Percentiles rank a stretch among this genome's conserved stretches.
phyloP scores from a whole-genome alignment of 2,888 invertebrate species.

The Chalcosyrphus nemorum region DNA sequence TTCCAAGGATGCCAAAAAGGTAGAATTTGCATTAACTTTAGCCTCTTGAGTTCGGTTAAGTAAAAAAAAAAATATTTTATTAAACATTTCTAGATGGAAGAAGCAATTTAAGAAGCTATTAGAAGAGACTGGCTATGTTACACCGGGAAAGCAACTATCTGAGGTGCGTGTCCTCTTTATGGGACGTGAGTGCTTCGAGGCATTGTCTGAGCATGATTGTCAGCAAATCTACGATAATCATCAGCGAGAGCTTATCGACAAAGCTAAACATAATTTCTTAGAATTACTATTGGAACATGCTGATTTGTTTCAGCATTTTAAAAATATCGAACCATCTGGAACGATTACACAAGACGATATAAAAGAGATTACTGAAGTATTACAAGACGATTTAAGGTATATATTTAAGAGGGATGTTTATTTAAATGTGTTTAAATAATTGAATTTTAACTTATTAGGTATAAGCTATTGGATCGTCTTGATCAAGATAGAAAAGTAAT shows the following conservation, averaged over 20 bases:
- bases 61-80: no score
- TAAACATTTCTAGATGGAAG: conserved; percentile 88
- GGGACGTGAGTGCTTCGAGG: conserved; percentile 97
- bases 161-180: conserved; percentile 95
- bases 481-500: conserved; percentile 97
- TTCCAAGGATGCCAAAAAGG: conserved; percentile 84
- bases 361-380: conserved; percentile 94
- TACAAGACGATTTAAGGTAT: conserved; percentile 96
- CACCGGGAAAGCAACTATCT: conserved; percentile 95
- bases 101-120: conserved; percentile 96
- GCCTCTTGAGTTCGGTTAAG: background rate
- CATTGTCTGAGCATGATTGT: conserved; percentile 93
- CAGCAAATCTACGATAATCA: conserved; percentile 96
- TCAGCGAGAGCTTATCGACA: conserved; percentile 93
- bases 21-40: conserved; percentile 75
- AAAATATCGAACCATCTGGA: conserved; percentile 93
- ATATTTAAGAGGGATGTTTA: no score
- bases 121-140: conserved; percentile 96
- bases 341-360: conserved; percentile 97
- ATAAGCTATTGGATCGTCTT: conserved; percentile 95
- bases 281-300: conserved; percentile 96
- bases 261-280: conserved; percentile 95
- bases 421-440: background rate
- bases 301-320: conserved; percentile 95
- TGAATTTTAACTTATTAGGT: conserved; percentile 83